Evolutionary conservation across 2,113 vertebrate genomes (phyloP).

Genomic region (Python bivittatus): DNA sequence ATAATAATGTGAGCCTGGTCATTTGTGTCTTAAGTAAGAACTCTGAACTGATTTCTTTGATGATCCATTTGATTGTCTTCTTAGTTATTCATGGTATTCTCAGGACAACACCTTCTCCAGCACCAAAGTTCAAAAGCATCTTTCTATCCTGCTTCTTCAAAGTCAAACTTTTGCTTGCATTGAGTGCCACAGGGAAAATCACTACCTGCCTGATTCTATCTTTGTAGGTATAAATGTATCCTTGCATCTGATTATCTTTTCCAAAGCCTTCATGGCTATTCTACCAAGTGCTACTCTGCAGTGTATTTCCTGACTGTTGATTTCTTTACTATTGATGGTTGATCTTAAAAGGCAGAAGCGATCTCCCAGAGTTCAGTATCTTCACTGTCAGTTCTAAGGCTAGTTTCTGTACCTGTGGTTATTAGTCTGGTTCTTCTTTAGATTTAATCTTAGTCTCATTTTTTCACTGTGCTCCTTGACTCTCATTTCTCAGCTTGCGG

Average conservation of each 20-base stretch:
- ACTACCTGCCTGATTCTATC: neutral
- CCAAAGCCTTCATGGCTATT: neutral
- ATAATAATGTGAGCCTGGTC: too few species aligned
- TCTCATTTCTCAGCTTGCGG: neutral
- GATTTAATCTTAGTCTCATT: neutral
- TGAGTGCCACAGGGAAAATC: neutral
- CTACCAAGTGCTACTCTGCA: neutral
- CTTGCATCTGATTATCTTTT: neutral
- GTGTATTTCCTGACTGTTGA: neutral
- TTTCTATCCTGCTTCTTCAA: too few species aligned
- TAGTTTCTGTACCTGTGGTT: neutral
- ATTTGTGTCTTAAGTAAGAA: too few species aligned
- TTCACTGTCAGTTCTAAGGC: neutral
- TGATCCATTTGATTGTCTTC: too few species aligned
- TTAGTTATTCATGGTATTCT: too few species aligned
- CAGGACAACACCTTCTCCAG: too few species aligned
- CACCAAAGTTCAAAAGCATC: too few species aligned
- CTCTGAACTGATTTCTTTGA: too few species aligned
- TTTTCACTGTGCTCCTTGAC: neutral
- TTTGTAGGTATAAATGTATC: neutral
- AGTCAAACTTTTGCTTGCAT: too few species aligned
- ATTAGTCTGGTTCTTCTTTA: neutral
- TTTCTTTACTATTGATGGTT: neutral
- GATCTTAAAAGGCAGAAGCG: neutral
- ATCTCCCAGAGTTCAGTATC: neutral